Evolutionary conservation across 2,113 vertebrate genomes (phyloP).

Genomic region (Mirza zaza): DNA sequence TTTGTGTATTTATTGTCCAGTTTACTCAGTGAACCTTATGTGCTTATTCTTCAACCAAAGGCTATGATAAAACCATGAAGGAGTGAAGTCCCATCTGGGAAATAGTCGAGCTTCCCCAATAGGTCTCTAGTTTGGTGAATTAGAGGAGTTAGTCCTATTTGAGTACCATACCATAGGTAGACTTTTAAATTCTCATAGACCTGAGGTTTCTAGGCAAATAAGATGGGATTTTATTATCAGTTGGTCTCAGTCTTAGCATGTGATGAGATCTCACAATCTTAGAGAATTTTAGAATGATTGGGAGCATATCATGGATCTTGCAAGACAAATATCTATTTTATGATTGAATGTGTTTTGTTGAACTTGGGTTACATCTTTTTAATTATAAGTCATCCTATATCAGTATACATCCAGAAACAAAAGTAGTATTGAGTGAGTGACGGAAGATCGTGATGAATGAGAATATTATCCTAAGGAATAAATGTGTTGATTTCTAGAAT

Average conservation of each 20-base stretch:
- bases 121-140: not conserved
- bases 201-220: not conserved
- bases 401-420: not conserved
- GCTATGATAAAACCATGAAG: not conserved
- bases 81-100: not conserved
- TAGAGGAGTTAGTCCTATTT: not conserved
- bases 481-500: not conserved
- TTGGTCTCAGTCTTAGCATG: not conserved
- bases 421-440: not conserved
- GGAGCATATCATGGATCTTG: not conserved
- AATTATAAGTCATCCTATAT: not conserved
- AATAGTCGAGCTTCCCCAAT: not conserved
- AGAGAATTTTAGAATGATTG: not conserved
- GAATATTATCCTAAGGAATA: not conserved
- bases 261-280: not conserved
- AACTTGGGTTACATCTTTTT: not conserved
- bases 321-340: not conserved
- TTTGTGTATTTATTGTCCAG: not conserved
- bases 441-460: not conserved
- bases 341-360: not conserved
- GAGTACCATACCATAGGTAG: not conserved
- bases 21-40: not conserved
- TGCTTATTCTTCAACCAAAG: not conserved
- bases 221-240: not conserved
- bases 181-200: not conserved